These are phyloP conservation scores for Engraulis encrasicolus DNA, from an alignment of 2,113 vertebrate genomes.

Conservation along the genomic window DNA sequence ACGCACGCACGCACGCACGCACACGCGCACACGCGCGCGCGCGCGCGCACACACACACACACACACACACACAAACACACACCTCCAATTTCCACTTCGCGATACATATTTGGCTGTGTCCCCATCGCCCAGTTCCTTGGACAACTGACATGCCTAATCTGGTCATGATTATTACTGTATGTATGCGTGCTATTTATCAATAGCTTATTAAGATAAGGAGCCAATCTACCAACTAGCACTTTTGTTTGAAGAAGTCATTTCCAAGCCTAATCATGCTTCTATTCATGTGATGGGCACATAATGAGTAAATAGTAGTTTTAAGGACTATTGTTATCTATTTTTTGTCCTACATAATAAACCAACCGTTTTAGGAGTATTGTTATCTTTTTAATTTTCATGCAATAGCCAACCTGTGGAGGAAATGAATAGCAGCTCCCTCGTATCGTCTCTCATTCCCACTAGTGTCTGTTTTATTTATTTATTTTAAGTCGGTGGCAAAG, in stretches of 20 bases:
- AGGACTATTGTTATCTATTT: conserved; percentile 28
- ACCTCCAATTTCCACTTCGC: background rate
- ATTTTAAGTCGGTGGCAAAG: conserved; percentile 40
- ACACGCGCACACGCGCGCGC: no score
- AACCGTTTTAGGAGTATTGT: conserved; percentile 33
- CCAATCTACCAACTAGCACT: conserved; percentile 66
- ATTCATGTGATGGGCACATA: conserved; percentile 28
- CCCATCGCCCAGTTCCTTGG: conserved; percentile 29
- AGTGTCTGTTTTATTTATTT: conserved; percentile 7
- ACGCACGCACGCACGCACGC: no score
- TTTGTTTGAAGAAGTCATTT: conserved; percentile 58
- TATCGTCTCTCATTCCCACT: background rate
- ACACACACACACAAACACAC: no score
- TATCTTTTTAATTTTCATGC: conserved; percentile 17
- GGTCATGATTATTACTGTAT: background rate
- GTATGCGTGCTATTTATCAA: conserved; percentile 58
- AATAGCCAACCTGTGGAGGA: conserved; percentile 24
- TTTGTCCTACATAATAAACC: no score
- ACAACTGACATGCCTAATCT: background rate
- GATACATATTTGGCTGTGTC: conserved; percentile 28
- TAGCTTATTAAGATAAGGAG: conserved; percentile 53
- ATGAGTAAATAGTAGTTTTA: conserved; percentile 41
- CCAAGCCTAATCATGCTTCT: conserved; percentile 47
- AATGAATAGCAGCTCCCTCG: background rate
- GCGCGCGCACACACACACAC: no score